Percentiles rank a stretch among this genome's conserved stretches.
Conservation (phyloP, 1,140 invertebrate genomes). For the Aphaenogaster floridana region DNA sequence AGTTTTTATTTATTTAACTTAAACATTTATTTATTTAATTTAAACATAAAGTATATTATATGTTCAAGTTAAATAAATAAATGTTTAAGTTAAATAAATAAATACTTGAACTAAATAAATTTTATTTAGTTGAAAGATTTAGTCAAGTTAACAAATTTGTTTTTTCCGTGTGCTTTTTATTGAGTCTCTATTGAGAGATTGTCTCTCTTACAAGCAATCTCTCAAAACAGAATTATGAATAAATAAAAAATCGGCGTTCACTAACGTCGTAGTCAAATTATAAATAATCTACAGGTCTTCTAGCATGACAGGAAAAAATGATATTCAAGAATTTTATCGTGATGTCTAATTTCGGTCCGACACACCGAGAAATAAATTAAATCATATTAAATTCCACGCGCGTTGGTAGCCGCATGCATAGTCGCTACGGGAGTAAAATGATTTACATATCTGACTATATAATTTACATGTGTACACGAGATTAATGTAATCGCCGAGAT, state of each 20-base stretch:
- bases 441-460: conserved; percentile 35
- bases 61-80: too few species aligned
- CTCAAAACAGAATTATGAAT: background rate
- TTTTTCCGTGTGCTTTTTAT: background rate
- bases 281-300: background rate
- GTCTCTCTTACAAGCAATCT: background rate
- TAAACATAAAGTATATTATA: too few species aligned
- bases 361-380: conserved; percentile 28
- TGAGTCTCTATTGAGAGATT: background rate
- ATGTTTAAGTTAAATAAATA: too few species aligned
- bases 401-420: background rate
- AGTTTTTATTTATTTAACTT: too few species aligned
- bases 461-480: conserved; percentile 14
- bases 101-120: too few species aligned
- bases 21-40: too few species aligned
- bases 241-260: background rate
- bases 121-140: too few species aligned
- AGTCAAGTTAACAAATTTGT: too few species aligned
- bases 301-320: background rate
- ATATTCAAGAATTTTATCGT: conserved; percentile 8
- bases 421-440: background rate
- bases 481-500: conserved; percentile 26
- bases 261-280: background rate
- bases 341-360: conserved; percentile 14
- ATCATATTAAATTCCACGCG: background rate